These are phyloP conservation scores for Cyanistes caeruleus DNA, from an alignment of 2,113 vertebrate genomes.

Conservation along the genomic window DNA sequence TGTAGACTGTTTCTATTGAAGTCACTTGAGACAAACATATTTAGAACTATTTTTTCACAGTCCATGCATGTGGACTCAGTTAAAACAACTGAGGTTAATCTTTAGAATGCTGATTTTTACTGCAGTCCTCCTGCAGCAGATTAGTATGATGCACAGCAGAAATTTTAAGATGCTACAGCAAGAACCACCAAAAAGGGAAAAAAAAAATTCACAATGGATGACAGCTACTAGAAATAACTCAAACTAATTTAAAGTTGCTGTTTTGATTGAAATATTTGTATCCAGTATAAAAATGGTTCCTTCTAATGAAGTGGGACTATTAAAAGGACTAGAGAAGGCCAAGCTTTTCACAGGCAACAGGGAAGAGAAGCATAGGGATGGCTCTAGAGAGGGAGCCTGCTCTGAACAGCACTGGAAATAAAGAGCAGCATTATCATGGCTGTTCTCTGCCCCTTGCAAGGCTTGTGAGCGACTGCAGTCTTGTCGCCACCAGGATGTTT, in stretches of 20 bases:
- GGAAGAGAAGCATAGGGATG: slow-evolving; percentile 42
- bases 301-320: neutral
- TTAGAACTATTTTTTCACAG: neutral
- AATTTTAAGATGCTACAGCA: neutral
- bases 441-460: slow-evolving; percentile 51
- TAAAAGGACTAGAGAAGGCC: slow-evolving; percentile 28
- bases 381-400: slow-evolving; percentile 40
- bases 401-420: slow-evolving; percentile 58
- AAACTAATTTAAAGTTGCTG: neutral
- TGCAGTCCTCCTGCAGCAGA: neutral
- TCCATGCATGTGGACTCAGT: neutral
- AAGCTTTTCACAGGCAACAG: neutral
- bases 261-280: neutral
- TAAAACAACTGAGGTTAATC: neutral
- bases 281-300: neutral
- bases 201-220: neutral
- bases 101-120: neutral
- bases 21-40: neutral
- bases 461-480: slow-evolving; percentile 60
- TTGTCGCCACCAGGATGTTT: slow-evolving; percentile 76
- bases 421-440: slow-evolving; percentile 71
- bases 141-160: neutral
- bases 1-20: neutral
- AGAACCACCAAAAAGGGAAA: neutral
- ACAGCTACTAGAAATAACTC: neutral